Evolutionary conservation across 2,113 vertebrate species (phyloP), one percentile per base, ranked within the genome.

Genomic region (Cariama cristata): DNA sequence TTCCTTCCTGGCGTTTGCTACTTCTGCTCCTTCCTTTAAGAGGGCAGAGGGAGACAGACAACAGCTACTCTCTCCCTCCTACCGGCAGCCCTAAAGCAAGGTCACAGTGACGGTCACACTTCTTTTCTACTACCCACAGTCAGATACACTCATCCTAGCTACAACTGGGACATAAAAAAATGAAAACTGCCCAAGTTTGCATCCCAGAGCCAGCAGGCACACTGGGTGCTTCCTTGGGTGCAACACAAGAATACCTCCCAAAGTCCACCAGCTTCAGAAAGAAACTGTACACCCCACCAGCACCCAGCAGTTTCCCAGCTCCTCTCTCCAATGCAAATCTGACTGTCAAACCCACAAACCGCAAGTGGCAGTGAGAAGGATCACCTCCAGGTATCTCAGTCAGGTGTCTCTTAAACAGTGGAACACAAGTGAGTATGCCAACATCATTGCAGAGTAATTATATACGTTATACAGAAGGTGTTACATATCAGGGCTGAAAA

Each of bases 301-400:
- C 30, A 82, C 19, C 27, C 44, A 64, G 38, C 0, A 4, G 19
- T 49, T 53, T 79, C 40, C 49, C 72, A 83, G 9, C 21, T 50
- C 42, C 64, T 68, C 35, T 62, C 55, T 67, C 45, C 45, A 66
- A 11, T 19, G 38, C 8, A 50, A 49, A 69, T 42, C 53, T 91
- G 59, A 30, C 63, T 66, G 50, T 45, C 40, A 82, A 56, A 92
- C 44, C 58, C 14, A 55, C 19, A 72, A 47, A 79, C 20, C 14
- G 7, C 6, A 44, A 81, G 50, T 5, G 45, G 45, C 63, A 56
- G 45, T 20, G 32, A 90, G 55, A 93, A 86, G 21, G 13, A 73
- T 49, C 35, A 69, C 16, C 32, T 49, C 68, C 38, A 38, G 38
- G 38, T 38, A 38, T 38, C 23, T 58, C 0, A 0, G 0, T 45